phyloP scores from a whole-genome alignment of 2,113 vertebrate genomes.

The Sebastes fasciatus region DNA sequence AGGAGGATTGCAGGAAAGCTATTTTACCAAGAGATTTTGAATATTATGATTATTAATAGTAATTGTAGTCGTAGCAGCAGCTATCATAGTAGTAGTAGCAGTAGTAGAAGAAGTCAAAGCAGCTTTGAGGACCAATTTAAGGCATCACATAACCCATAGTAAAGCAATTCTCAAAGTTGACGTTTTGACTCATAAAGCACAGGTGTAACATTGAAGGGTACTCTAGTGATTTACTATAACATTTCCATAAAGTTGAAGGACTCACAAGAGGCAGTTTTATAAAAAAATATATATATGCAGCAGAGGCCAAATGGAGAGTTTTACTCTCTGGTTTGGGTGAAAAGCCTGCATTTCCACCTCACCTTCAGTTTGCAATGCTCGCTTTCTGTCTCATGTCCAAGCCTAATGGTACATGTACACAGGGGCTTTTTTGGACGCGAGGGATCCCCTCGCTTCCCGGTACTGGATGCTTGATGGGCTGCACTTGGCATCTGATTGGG shows the following conservation, averaged over 20 bases:
- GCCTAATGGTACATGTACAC: no score
- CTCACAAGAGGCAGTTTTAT: neutral
- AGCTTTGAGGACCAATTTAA: neutral
- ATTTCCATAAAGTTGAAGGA: neutral
- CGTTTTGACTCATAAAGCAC: neutral
- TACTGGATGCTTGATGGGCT: no score
- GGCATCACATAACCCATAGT: neutral
- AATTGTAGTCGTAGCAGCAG: no score
- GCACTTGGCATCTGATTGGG: no score
- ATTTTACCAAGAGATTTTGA: neutral
- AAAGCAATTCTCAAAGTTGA: neutral
- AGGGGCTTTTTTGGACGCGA: no score
- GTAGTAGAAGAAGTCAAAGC: neutral
- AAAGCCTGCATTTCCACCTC: neutral
- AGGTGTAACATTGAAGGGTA: neutral
- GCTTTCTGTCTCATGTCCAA: neutral
- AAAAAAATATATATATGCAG: no score
- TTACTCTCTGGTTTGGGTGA: neutral
- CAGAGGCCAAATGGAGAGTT: neutral
- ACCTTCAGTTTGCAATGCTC: neutral
- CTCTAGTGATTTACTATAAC: neutral
- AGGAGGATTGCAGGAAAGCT: neutral
- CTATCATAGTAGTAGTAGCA: neutral
- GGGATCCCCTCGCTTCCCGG: no score
- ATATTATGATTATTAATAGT: neutral